These are phyloP conservation scores for Troides aeacus DNA, from an alignment of 2,888 invertebrate genomes.

Conservation along the genomic window DNA sequence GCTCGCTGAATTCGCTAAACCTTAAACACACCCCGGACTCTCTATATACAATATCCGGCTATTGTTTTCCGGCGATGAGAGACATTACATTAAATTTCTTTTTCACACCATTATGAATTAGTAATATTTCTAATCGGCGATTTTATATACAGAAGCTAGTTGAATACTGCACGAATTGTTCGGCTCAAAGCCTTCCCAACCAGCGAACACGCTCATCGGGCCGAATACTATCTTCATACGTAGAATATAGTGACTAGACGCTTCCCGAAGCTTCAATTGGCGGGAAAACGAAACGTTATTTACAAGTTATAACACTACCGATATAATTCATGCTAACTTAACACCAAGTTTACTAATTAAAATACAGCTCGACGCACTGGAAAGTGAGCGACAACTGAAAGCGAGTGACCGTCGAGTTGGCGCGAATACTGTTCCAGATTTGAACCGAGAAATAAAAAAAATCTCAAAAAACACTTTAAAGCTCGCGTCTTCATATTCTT, in stretches of 20 bases:
- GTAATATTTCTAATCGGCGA: conserved; percentile 28
- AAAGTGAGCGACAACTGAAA: conserved; percentile 40
- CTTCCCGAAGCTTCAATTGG: conserved; percentile 47
- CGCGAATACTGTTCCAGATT: conserved; percentile 44
- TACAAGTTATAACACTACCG: conserved; percentile 62
- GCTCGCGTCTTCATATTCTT: conserved; percentile 47
- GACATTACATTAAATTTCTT: neutral
- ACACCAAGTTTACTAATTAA: conserved; percentile 48
- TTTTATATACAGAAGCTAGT: conserved; percentile 61
- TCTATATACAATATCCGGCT: conserved; percentile 37
- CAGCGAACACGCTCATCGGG: conserved; percentile 35
- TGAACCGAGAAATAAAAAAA: conserved; percentile 44
- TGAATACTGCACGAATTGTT: conserved; percentile 55
- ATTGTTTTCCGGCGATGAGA: neutral
- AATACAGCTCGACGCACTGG: conserved; percentile 44
- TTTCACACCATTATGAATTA: conserved; percentile 21
- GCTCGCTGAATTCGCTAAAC: conserved; percentile 61
- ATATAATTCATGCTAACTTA: conserved; percentile 67
- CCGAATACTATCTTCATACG: conserved; percentile 42
- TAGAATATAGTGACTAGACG: conserved; percentile 72
- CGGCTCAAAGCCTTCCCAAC: conserved; percentile 46
- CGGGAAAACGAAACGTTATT: conserved; percentile 55
- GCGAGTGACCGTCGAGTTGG: conserved; percentile 47
- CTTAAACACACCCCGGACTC: conserved; percentile 42
- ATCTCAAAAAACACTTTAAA: conserved; percentile 59